Percentiles rank a stretch among this genome's conserved stretches.
Evolutionary conservation across 2,888 invertebrate genomes (phyloP).

Genomic region (Napeogenes inachia): DNA sequence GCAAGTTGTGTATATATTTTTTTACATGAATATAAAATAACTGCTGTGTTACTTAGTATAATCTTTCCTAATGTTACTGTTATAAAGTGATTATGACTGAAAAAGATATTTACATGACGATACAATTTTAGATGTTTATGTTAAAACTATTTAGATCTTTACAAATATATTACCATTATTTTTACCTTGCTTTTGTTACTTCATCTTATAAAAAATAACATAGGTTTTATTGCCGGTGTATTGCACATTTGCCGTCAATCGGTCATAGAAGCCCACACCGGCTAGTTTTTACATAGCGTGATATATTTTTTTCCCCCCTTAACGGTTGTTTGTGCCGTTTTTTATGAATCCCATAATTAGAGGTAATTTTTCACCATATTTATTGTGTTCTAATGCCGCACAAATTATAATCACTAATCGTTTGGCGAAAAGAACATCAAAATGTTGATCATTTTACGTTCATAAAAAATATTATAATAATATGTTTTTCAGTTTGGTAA

Average conservation of each 20-base stretch:
- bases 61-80: too few species aligned
- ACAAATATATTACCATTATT: too few species aligned
- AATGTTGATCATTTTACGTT: too few species aligned
- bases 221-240: conserved; percentile 26
- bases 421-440: too few species aligned
- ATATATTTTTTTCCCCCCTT: conserved; percentile 49
- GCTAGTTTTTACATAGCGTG: conserved; percentile 54
- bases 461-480: too few species aligned
- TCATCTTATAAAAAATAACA: neutral
- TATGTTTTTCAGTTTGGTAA: too few species aligned
- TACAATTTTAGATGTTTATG: too few species aligned
- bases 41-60: too few species aligned
- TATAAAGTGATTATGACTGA: too few species aligned
- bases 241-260: conserved; percentile 39
- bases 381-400: conserved; percentile 1
- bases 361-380: conserved; percentile 18
- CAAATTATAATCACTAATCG: neutral
- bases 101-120: too few species aligned
- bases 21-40: too few species aligned
- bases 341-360: conserved; percentile 29
- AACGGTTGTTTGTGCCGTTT: conserved; percentile 45
- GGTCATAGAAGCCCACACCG: conserved; percentile 46
- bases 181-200: neutral
- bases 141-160: too few species aligned
- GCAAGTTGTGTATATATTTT: neutral